A percentile compares a stretch with the other conserved stretches of the same genome.
These are phyloP conservation scores for Panagrolaimus sp. DNA, from an alignment of 1,140 invertebrate species.

Conservation along the genomic window DNA sequence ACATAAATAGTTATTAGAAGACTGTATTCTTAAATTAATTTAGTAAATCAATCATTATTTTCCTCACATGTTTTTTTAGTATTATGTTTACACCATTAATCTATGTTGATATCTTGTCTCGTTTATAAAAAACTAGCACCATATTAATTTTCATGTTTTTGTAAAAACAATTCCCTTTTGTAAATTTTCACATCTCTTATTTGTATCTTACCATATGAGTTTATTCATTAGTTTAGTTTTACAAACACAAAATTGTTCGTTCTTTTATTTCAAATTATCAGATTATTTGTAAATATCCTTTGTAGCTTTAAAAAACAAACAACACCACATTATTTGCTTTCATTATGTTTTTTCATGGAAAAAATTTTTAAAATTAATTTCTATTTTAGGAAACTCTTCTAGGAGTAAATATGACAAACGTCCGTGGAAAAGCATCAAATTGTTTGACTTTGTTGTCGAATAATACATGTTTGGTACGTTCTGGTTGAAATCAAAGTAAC, in stretches of 20 bases:
- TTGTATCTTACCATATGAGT: conserved; percentile 6
- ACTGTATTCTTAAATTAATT: too few relatives aligned
- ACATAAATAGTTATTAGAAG: too few relatives aligned
- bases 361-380: not conserved
- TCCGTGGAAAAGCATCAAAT: conserved; percentile 37
- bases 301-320: not conserved
- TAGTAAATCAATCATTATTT: too few relatives aligned
- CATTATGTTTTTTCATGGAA: too few relatives aligned
- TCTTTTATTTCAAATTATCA: conserved; percentile 13
- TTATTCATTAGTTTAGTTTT: too few relatives aligned
- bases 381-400: conserved; percentile 34
- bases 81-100: too few relatives aligned
- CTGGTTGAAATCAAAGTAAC: not conserved
- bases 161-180: too few relatives aligned
- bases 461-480: conserved; percentile 1
- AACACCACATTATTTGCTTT: not conserved
- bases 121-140: too few relatives aligned
- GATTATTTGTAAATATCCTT: not conserved
- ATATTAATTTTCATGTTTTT: too few relatives aligned
- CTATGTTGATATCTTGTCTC: too few relatives aligned
- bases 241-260: too few relatives aligned
- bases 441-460: conserved; percentile 34
- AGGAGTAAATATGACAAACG: conserved; percentile 49
- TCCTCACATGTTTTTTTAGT: too few relatives aligned
- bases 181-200: conserved; percentile 10